These are phyloP conservation scores for Allygus modestus DNA, from an alignment of 2,888 invertebrate species.

Conservation along the genomic window DNA sequence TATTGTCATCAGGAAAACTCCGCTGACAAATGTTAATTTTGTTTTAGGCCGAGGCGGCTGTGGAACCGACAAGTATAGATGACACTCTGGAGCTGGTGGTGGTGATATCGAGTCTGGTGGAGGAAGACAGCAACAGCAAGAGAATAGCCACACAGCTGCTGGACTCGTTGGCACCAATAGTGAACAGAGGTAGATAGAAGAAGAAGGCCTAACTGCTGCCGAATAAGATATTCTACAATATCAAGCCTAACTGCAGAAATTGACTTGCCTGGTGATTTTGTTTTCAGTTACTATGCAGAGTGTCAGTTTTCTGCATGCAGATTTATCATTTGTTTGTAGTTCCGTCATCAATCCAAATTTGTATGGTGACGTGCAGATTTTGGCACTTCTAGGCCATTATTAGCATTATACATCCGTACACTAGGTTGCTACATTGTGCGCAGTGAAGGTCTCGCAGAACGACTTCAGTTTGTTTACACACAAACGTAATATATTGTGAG, in stretches of 20 bases:
- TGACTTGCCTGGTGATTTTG: neutral
- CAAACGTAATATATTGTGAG: too few species aligned
- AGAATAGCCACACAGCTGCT: constrained; percentile 36
- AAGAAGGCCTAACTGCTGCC: neutral
- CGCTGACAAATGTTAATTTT: too few species aligned
- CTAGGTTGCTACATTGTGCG: too few species aligned
- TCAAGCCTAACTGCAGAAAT: neutral
- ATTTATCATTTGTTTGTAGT: neutral
- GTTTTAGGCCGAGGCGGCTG: too few species aligned
- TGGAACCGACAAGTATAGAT: constrained; percentile 29
- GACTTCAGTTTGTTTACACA: too few species aligned
- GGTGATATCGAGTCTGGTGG: constrained; percentile 27
- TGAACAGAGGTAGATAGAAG: constrained; percentile 1
- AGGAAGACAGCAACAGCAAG: constrained; percentile 5
- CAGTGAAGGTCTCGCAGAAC: too few species aligned
- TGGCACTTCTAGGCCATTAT: too few species aligned
- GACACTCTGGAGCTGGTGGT: constrained; percentile 55
- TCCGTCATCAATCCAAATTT: too few species aligned
- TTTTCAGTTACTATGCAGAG: neutral
- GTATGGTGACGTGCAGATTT: too few species aligned
- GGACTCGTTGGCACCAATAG: constrained; percentile 39
- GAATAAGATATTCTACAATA: neutral
- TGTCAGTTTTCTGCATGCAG: neutral
- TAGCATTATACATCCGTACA: too few species aligned
- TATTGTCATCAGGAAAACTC: too few species aligned